phyloP scores from a whole-genome alignment of 2,797 vertebrate species.

The Enteromius afrohamiltoni region DNA sequence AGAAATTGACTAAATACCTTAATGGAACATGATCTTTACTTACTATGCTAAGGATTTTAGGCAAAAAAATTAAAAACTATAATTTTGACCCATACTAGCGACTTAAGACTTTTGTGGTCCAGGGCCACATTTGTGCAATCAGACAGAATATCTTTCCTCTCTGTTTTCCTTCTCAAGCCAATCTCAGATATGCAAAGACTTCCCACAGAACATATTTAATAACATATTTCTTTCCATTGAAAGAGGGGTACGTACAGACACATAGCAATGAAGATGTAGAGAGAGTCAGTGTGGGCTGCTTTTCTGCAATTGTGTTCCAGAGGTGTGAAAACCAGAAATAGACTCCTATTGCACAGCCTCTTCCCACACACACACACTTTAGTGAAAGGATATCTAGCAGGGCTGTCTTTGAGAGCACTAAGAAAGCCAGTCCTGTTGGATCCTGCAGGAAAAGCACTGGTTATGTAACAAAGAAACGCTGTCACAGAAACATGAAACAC shows the following conservation, averaged over 20 bases:
- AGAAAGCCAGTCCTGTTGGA: conserved; percentile 90
- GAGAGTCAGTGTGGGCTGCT: conserved; percentile 36
- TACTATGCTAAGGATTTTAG: too few species aligned
- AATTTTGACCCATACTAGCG: too few species aligned
- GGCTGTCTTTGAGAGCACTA: conserved; percentile 91
- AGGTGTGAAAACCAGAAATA: conserved; percentile 57
- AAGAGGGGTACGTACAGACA: neutral
- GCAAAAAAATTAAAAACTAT: too few species aligned
- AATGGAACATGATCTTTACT: too few species aligned
- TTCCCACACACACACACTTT: conserved; percentile 42
- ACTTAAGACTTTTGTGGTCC: too few species aligned
- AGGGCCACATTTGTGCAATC: neutral
- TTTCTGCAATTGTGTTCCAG: conserved; percentile 54
- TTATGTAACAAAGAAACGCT: conserved; percentile 43
- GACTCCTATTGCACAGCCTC: conserved; percentile 43
- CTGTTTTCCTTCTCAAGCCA: neutral
- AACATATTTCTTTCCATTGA: conserved; percentile 33
- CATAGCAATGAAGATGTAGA: conserved; percentile 6
- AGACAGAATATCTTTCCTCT: conserved; percentile 17
- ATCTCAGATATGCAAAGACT: conserved; percentile 18
- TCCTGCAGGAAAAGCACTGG: conserved; percentile 72
- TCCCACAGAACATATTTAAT: conserved; percentile 24
- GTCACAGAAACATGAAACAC: conserved; percentile 26
- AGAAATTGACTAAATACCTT: too few species aligned
- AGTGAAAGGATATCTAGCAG: conserved; percentile 91